Percentiles rank a stretch among this genome's conserved stretches.
Evolutionary conservation across 2,113 vertebrate species (phyloP).

Genomic region (Orycteropus afer): DNA sequence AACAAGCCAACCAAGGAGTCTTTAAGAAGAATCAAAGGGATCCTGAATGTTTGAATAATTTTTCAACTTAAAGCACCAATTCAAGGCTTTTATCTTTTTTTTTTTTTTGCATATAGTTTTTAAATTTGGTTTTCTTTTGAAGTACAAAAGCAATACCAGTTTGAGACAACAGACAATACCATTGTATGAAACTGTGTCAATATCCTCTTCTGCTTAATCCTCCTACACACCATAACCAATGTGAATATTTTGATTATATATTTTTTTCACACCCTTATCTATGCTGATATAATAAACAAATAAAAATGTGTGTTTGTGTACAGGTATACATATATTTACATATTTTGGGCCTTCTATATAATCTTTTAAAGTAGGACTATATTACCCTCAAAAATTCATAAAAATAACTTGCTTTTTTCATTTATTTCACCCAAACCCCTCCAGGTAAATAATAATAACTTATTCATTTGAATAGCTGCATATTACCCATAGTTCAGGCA

Average conservation of each 20-base stretch:
- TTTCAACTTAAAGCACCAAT: conserved; percentile 1
- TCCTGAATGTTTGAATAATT: neutral
- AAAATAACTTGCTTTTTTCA: conserved; percentile 12
- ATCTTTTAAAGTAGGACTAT: neutral
- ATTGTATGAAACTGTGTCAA: neutral
- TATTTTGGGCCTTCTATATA: neutral
- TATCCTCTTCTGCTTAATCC: neutral
- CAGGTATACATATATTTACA: neutral
- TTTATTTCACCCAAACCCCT: neutral
- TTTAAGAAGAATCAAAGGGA: neutral
- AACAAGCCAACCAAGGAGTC: neutral
- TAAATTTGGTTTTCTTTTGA: conserved; percentile 18
- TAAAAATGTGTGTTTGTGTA: neutral
- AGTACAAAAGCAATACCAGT: neutral
- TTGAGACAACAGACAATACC: neutral
- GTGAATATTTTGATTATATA: neutral
- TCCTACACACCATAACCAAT: neutral
- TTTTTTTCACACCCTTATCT: neutral
- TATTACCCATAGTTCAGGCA: neutral
- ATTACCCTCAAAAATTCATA: neutral
- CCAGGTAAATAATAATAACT: neutral
- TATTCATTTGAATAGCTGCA: neutral
- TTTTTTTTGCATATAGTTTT: too few relatives aligned
- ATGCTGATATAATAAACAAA: neutral
- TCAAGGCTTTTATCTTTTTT: conserved; percentile 33